Evolutionary conservation across 2,888 invertebrate species (phyloP).

Genomic region (Drosophila bunnanda): DNA sequence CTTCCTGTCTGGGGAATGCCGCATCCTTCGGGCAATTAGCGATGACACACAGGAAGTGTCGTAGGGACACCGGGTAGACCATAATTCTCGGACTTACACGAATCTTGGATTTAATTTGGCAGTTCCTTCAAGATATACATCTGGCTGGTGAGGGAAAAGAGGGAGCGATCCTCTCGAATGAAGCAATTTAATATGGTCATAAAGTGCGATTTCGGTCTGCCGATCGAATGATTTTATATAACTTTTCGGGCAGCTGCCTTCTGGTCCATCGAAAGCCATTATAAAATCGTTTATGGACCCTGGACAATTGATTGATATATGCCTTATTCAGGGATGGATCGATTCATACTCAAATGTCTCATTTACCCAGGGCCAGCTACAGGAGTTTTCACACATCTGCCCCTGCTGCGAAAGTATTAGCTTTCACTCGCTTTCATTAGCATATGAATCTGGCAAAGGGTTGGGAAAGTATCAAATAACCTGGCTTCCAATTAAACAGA

Average conservation of each 20-base stretch:
- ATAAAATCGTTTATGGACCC: constrained; percentile 60
- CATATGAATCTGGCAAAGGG: constrained; percentile 31
- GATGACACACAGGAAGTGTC: constrained; percentile 58
- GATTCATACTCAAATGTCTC: constrained; percentile 23
- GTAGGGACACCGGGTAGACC: constrained; percentile 5
- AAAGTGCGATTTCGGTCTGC: constrained; percentile 64
- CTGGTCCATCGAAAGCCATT: constrained; percentile 56
- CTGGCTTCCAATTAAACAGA: constrained; percentile 55
- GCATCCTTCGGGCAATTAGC: constrained; percentile 72
- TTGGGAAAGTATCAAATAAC: constrained; percentile 62
- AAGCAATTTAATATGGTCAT: constrained; percentile 68
- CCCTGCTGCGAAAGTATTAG: constrained; percentile 11
- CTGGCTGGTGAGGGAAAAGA: constrained; percentile 8
- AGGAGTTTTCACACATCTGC: constrained; percentile 44
- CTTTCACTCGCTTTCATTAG: constrained; percentile 23
- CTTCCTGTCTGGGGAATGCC: constrained; percentile 68
- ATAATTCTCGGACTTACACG: constrained; percentile 44
- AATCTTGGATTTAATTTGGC: constrained; percentile 49
- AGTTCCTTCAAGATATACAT: constrained; percentile 16
- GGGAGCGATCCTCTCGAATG: constrained; percentile 28
- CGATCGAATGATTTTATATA: constrained; percentile 38
- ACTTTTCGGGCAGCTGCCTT: constrained; percentile 46
- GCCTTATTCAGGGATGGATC: constrained; percentile 11
- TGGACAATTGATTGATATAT: constrained; percentile 75
- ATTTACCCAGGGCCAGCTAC: constrained; percentile 20